Conservation (phyloP, 2,113 vertebrate genomes). For the Rhagologus leucostigma region DNA sequence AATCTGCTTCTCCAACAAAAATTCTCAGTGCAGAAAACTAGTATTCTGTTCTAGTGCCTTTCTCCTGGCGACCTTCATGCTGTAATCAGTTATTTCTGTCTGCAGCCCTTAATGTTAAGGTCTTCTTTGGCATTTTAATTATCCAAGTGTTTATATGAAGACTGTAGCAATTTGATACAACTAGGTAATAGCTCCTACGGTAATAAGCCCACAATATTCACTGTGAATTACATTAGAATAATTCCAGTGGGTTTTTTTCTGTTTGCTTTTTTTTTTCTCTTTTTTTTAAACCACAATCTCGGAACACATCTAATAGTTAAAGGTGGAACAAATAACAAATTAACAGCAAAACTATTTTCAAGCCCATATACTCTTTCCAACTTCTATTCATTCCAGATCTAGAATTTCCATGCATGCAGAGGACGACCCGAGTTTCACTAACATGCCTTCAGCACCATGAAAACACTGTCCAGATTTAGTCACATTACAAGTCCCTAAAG, state of each 20-base stretch:
- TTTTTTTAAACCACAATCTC: neutral
- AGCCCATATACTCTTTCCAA: neutral
- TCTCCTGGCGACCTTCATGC: neutral
- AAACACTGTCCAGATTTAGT: neutral
- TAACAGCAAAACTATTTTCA: neutral
- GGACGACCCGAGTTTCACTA: neutral
- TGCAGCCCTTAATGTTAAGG: neutral
- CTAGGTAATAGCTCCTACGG: neutral
- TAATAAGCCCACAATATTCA: neutral
- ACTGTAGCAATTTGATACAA: neutral
- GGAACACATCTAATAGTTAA: neutral
- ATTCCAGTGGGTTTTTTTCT: neutral
- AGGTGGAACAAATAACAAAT: neutral
- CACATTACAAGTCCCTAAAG: neutral
- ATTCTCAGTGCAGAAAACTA: neutral
- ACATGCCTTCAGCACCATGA: neutral
- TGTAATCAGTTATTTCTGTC: neutral
- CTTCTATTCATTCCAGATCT: neutral
- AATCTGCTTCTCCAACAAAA: neutral
- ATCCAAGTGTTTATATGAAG: neutral
- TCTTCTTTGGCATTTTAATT: neutral
- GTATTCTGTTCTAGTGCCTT: neutral
- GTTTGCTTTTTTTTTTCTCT: neutral
- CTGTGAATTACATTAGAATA: neutral
- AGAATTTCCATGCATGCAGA: neutral